Evolutionary conservation across 1,140 invertebrate species (phyloP), one percentile per base, ranked within the genome.

Genomic region (Danaus melanippus): DNA sequence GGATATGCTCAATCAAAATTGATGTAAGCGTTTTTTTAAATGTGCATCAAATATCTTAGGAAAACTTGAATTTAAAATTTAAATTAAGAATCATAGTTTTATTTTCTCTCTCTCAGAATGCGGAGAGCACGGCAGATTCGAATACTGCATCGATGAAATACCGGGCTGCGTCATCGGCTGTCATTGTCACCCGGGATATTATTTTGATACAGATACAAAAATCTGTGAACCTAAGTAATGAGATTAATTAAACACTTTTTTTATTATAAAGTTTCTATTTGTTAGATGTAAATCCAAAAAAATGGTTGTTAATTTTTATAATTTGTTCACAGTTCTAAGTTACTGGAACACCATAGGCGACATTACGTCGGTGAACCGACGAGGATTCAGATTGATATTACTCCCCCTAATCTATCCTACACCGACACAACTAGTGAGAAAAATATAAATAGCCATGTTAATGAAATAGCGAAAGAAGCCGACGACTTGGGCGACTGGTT

Each of bases 161-260:
- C 79, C 79, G 7, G 83, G 75, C 1, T 84, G 80, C 54, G 66
- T 86, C 3, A 55, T 84, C 12, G 83, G 83, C 11, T 86, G 80
- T 48, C 76, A 84, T 43, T 83, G 83, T 45, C 75, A 82, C 44
- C 82, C 82, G 0, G 82, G 80, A 46, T 85, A 79, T 46, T 85
- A 82, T 50, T 85, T 85, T 51, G 82, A 85, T 46, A 83, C 79
- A 1, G 77, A 81, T 12, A 66, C 71, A 7, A 85, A 85, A 74
- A 76, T 84, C 70, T 85, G 82, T 54, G 82, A 85, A 71, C 74
- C 73, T 39, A 85, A 82, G 82, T 85, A 79, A 60, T 53, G 15
- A 15, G 1, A 15, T 15, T 15, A 1, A 15, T 1, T 56, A 50
- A 5, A 43, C 51, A 17, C 12, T 52, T 21, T 11, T n/a, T 42